Conservation (phyloP, 2,797 vertebrate species). For the Simalia tracyae region DNA sequence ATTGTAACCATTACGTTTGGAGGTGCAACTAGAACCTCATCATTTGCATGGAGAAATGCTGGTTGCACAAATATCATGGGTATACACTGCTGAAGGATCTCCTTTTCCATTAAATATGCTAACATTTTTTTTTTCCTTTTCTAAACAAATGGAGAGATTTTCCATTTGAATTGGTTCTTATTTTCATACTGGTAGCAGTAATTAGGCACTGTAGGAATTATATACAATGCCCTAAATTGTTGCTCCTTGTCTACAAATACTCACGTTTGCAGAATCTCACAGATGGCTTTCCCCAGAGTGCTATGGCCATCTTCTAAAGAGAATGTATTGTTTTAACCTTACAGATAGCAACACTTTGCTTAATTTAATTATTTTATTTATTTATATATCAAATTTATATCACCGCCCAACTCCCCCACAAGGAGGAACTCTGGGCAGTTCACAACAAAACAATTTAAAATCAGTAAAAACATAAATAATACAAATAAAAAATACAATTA, state of each 20-base stretch:
- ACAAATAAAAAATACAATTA: too few relatives aligned
- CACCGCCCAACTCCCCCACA: too few relatives aligned
- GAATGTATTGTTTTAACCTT: constrained; percentile 28
- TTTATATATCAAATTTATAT: too few relatives aligned
- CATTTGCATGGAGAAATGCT: neutral
- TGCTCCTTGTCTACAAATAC: constrained; percentile 10
- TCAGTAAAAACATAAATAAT: too few relatives aligned
- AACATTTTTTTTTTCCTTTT: neutral
- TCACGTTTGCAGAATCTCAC: neutral
- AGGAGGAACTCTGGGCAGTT: too few relatives aligned
- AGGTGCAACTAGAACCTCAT: neutral
- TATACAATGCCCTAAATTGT: neutral
- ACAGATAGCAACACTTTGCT: constrained; percentile 4
- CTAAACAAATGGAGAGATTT: neutral
- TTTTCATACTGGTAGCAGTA: neutral
- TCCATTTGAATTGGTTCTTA: neutral
- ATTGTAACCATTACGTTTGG: neutral
- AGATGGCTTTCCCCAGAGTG: constrained; percentile 38
- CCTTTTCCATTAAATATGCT: neutral
- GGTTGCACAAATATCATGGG: neutral
- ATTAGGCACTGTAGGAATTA: neutral
- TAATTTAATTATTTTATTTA: neutral
- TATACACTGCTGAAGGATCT: neutral
- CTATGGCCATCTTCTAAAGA: neutral
- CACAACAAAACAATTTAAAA: too few relatives aligned